These are phyloP conservation scores for Arctopsyche grandis DNA, from an alignment of 1,140 invertebrate genomes.

Conservation along the genomic window DNA sequence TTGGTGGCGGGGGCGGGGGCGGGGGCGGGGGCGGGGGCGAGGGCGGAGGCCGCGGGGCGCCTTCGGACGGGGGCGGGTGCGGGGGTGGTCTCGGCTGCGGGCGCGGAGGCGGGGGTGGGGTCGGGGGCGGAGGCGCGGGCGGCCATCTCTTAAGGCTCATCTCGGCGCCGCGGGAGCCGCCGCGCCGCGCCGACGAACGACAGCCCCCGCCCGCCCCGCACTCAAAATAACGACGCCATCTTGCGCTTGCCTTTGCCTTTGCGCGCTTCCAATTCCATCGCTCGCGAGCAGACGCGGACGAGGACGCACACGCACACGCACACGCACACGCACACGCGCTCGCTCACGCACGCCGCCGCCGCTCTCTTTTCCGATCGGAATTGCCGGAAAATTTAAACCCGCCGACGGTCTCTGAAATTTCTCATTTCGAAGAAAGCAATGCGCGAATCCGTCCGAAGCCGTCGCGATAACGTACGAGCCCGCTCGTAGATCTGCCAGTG, in stretches of 20 bases:
- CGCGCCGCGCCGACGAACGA: slow-evolving; percentile 64
- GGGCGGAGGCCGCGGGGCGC: slow-evolving; percentile 32
- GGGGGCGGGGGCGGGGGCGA: slow-evolving; percentile 54
- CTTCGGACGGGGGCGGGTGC: slow-evolving; percentile 51
- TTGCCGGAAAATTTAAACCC: too few relatives aligned
- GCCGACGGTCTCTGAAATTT: too few relatives aligned
- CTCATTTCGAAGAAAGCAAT: too few relatives aligned
- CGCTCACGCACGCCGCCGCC: too few relatives aligned
- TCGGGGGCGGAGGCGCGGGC: slow-evolving; percentile 62
- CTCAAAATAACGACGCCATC: not conserved
- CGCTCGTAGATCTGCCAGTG: too few relatives aligned
- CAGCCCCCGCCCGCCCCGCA: slow-evolving; percentile 4
- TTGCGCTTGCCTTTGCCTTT: not conserved
- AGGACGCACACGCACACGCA: too few relatives aligned
- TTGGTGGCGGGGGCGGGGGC: slow-evolving; percentile 29
- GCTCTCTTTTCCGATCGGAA: too few relatives aligned
- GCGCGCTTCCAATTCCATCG: not conserved
- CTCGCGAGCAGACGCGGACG: not conserved
- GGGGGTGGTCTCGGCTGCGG: slow-evolving; percentile 49
- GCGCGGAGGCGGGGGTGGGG: slow-evolving; percentile 56
- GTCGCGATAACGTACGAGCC: too few relatives aligned
- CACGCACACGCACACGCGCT: too few relatives aligned
- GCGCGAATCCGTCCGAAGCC: too few relatives aligned
- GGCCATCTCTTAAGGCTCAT: slow-evolving; percentile 41
- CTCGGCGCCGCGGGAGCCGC: slow-evolving; percentile 59